These are phyloP conservation scores for Trachurus trachurus DNA, from an alignment of 2,797 vertebrate species.

Conservation along the genomic window DNA sequence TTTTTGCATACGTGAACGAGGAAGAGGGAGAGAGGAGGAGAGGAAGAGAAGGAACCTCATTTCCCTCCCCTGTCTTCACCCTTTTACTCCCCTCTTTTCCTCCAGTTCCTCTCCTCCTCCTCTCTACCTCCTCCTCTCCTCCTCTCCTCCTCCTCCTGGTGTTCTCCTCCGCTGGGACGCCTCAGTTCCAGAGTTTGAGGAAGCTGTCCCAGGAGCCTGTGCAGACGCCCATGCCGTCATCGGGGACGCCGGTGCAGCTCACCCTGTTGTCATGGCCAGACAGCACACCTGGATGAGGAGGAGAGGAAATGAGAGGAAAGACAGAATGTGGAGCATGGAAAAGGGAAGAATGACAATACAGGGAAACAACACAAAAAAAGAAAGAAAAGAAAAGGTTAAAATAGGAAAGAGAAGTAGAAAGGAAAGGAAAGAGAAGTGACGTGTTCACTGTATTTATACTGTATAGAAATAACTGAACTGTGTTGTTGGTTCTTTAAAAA, in stretches of 20 bases:
- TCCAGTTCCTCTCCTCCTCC: conserved; percentile 12
- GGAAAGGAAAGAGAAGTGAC: background rate
- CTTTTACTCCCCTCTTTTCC: conserved; percentile 12
- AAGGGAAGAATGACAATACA: no score
- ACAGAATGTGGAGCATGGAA: no score
- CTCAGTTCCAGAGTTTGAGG: conserved; percentile 97
- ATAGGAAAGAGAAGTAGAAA: background rate
- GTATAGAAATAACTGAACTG: no score
- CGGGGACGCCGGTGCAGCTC: conserved; percentile 95
- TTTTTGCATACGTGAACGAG: conserved; percentile 59
- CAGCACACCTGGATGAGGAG: conserved; percentile 83
- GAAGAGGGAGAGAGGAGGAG: conserved; percentile 47
- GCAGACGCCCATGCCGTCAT: conserved; percentile 94
- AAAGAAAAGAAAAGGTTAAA: background rate
- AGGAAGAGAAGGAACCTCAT: background rate
- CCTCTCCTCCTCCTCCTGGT: background rate
- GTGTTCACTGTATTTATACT: no score
- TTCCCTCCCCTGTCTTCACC: conserved; percentile 16
- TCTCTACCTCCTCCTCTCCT: background rate
- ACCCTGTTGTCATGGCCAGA: conserved; percentile 98
- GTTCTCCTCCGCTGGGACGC: conserved; percentile 1
- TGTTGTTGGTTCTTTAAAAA: no score
- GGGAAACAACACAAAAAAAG: no score
- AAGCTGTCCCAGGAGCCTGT: conserved; percentile 99
- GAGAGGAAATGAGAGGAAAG: background rate